Percentiles rank a stretch among this genome's conserved stretches.
phyloP scores from a whole-genome alignment of 2,113 vertebrate genomes.

The Pao palembangensis region DNA sequence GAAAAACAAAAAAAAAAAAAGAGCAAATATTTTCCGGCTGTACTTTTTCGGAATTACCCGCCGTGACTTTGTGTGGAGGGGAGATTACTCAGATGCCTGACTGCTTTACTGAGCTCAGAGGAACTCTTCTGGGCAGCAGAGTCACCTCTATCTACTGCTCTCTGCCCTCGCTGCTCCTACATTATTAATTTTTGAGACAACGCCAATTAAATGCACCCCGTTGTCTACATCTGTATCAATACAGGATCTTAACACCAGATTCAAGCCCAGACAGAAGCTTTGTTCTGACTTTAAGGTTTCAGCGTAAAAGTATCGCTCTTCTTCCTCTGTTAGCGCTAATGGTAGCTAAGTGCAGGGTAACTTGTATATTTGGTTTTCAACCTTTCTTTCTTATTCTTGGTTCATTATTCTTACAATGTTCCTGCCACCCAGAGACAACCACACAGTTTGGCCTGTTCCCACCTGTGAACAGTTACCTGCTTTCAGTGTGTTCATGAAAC shows the following conservation, averaged over 20 bases:
- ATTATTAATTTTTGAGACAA: conserved; percentile 37
- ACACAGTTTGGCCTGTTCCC: too few species aligned
- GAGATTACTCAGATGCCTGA: conserved; percentile 27
- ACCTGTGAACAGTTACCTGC: too few species aligned
- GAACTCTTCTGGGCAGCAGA: conserved; percentile 28
- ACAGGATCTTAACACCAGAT: conserved; percentile 6
- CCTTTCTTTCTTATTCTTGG: too few species aligned
- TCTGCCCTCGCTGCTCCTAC: conserved; percentile 19
- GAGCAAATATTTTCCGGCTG: background rate
- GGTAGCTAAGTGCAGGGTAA: too few species aligned
- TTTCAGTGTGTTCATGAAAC: too few species aligned
- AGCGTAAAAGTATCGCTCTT: too few species aligned
- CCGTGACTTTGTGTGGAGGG: conserved; percentile 12
- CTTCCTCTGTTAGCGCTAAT: too few species aligned
- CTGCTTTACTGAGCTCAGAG: conserved; percentile 20
- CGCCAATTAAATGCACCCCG: conserved; percentile 43
- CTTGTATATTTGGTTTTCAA: too few species aligned
- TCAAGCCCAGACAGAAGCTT: conserved; percentile 20
- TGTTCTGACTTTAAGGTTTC: too few species aligned
- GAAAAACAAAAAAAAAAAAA: conserved; percentile 1
- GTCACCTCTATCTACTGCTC: conserved; percentile 16
- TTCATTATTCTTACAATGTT: too few species aligned
- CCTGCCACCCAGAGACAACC: too few species aligned
- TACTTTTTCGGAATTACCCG: background rate
- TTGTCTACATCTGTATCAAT: background rate